These are phyloP conservation scores for Heteropelma amictum DNA, from an alignment of 2,888 invertebrate species.

Conservation along the genomic window DNA sequence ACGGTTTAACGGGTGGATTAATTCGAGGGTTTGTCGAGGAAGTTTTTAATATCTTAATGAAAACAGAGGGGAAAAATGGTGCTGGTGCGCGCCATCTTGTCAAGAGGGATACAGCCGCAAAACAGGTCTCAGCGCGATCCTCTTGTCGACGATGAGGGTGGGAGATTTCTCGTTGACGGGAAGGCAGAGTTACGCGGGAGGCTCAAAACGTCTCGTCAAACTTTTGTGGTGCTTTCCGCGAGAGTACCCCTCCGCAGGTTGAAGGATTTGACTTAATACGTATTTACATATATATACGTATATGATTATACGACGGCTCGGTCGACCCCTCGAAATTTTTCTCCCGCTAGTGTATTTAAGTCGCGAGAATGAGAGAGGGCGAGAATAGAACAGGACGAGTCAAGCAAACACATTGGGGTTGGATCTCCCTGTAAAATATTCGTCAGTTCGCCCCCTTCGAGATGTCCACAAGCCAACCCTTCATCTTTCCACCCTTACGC, in stretches of 20 bases:
- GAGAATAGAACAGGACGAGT: background rate
- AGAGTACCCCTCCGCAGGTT: conserved; percentile 45
- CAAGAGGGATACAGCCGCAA: conserved; percentile 27
- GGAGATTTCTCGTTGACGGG: conserved; percentile 32
- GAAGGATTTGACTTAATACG: conserved; percentile 60
- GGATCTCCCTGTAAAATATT: conserved; percentile 40
- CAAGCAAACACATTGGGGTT: conserved; percentile 31
- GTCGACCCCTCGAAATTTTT: conserved; percentile 31
- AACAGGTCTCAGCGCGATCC: background rate
- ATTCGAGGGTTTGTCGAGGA: conserved; percentile 66
- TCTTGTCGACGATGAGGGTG: background rate
- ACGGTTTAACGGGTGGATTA: conserved; percentile 65
- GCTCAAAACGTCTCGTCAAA: conserved; percentile 12
- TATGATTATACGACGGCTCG: conserved; percentile 53
- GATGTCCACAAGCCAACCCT: conserved; percentile 33
- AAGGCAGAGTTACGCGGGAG: conserved; percentile 3
- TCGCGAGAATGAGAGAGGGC: conserved; percentile 41
- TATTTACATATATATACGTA: no score
- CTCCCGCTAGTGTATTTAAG: conserved; percentile 50
- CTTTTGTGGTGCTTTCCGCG: conserved; percentile 19
- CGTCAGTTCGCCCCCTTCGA: conserved; percentile 25
- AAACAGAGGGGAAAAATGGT: conserved; percentile 62
- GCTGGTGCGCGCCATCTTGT: conserved; percentile 10
- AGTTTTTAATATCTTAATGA: conserved; percentile 68
- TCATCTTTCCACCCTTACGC: background rate